phyloP scores from a whole-genome alignment of 2,113 vertebrate species.

The Lophura nycthemera region DNA sequence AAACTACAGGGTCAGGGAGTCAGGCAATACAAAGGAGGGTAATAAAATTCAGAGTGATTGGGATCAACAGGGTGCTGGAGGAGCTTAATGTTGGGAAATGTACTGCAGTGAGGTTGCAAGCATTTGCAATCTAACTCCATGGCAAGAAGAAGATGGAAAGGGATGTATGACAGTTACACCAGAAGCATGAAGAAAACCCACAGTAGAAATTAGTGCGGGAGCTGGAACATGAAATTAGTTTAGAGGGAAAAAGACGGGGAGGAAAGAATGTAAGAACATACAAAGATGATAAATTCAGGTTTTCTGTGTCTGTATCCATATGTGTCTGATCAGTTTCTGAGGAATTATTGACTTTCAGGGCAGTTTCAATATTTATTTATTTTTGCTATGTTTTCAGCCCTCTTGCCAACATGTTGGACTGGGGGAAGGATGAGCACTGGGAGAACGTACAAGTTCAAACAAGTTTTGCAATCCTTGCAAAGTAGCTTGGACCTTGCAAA shows the following conservation, averaged over 20 bases:
- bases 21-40: background rate
- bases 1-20: constrained; percentile 25
- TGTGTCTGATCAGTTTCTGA: background rate
- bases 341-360: background rate
- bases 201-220: background rate
- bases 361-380: background rate
- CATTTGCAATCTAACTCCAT: background rate
- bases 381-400: background rate
- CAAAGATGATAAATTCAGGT: background rate
- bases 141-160: background rate
- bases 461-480: background rate
- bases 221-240: background rate
- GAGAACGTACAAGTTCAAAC: background rate
- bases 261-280: background rate
- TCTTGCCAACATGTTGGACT: background rate
- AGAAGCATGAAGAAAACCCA: background rate
- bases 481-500: constrained; percentile 11
- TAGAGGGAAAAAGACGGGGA: background rate
- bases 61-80: constrained; percentile 49
- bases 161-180: background rate
- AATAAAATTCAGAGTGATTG: constrained; percentile 56
- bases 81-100: constrained; percentile 40
- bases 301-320: fast-evolving
- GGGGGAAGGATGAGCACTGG: background rate
- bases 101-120: background rate